Evolutionary conservation across 2,113 vertebrate species (phyloP).

Genomic region (Plestiodon gilberti): DNA sequence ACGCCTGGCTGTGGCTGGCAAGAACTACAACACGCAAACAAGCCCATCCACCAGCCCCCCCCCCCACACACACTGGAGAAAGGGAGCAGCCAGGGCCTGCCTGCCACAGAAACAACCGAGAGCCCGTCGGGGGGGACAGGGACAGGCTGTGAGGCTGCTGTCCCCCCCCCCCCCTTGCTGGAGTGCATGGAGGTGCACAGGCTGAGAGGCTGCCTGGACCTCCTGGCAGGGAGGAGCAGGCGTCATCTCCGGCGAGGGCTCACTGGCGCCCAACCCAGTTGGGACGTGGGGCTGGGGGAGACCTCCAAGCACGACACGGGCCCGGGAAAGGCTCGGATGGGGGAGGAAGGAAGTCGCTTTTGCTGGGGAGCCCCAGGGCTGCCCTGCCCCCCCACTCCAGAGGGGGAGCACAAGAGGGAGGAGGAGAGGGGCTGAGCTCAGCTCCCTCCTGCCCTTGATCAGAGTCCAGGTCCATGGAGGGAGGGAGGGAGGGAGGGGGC

Average conservation of each 20-base stretch:
- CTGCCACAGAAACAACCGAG: not conserved
- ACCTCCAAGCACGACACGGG: not conserved
- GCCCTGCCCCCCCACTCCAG: accelerated
- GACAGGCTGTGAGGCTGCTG: too few species aligned
- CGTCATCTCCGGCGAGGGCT: not conserved
- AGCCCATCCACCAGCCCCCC: not conserved
- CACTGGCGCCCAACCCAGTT: not conserved
- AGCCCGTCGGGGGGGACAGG: not conserved
- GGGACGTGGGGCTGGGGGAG: too few species aligned
- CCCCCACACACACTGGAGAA: not conserved
- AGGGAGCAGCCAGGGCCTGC: not conserved
- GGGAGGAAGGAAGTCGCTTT: not conserved
- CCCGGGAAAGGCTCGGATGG: not conserved
- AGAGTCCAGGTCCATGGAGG: slow-evolving; percentile 23
- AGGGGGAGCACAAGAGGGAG: not conserved
- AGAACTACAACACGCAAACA: not conserved
- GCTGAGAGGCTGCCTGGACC: not conserved
- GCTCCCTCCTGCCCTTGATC: not conserved
- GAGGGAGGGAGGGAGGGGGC: slow-evolving; percentile 34
- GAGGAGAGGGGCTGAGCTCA: not conserved
- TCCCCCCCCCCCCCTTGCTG: not conserved
- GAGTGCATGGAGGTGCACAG: not conserved
- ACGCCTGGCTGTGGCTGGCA: too few species aligned
- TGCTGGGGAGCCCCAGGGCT: not conserved
- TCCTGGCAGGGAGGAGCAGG: not conserved